Evolutionary conservation across 53 echinoderm and acorn worm species (phyloP).

Genomic region (Echinarachnius parma): DNA sequence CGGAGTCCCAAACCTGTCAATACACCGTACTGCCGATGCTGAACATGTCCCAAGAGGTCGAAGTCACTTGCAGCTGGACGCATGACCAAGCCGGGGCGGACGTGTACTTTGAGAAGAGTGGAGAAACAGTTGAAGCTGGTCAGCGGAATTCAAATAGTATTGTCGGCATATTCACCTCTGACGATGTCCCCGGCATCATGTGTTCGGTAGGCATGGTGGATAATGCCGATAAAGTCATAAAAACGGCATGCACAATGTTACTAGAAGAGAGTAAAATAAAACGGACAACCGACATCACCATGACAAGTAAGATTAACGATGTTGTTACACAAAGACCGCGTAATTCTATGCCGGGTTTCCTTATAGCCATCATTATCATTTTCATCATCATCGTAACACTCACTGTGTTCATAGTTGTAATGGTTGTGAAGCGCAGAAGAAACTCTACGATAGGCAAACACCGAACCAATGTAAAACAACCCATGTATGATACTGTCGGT

Average conservation of each 20-base stretch:
- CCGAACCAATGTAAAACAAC: background rate
- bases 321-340: background rate
- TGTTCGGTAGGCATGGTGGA: background rate
- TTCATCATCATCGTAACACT: background rate
- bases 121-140: background rate
- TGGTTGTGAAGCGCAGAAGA: background rate
- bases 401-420: background rate
- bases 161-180: background rate
- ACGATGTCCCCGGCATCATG: background rate
- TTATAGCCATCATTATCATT: background rate
- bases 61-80: constrained; percentile 7
- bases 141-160: background rate
- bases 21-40: background rate
- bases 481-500: background rate
- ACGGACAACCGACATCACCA: background rate
- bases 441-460: background rate
- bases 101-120: background rate
- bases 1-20: constrained; percentile 7
- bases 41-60: background rate
- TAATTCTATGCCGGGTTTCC: too few species aligned
- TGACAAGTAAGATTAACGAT: background rate
- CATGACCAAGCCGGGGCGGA: constrained; percentile 1
- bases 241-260: background rate
- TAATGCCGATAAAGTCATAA: constrained; percentile 17
- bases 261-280: background rate